Evolutionary conservation across 2,797 vertebrate genomes (phyloP).

Genomic region (Simalia tracyae): DNA sequence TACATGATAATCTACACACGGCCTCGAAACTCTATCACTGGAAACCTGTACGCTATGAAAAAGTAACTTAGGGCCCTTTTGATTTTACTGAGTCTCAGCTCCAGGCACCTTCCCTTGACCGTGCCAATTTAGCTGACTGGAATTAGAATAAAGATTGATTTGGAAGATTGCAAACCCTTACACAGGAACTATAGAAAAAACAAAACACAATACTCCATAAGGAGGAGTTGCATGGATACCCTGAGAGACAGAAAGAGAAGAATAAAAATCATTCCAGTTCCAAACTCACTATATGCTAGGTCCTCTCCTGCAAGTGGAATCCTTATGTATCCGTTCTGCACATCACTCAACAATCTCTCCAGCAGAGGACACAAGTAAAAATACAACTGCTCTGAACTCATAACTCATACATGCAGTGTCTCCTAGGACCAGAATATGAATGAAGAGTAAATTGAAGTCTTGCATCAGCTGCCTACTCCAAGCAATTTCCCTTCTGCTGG

Average conservation of each 20-base stretch:
- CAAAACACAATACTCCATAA: too few species aligned
- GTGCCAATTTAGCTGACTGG: not conserved
- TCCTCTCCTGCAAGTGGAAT: slow-evolving; percentile 57
- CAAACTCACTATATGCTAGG: slow-evolving; percentile 35
- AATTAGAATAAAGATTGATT: too few species aligned
- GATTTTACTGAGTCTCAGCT: too few species aligned
- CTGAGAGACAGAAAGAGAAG: not conserved
- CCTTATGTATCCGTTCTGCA: slow-evolving; percentile 53
- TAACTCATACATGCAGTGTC: slow-evolving; percentile 57
- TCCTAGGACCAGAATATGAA: slow-evolving; percentile 65
- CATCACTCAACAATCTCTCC: slow-evolving; percentile 58
- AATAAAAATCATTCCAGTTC: slow-evolving; percentile 37
- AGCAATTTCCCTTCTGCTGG: slow-evolving; percentile 66
- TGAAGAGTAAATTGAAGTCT: slow-evolving; percentile 58
- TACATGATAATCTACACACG: not conserved
- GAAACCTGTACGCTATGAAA: not conserved
- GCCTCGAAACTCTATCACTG: not conserved
- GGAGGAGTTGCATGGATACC: not conserved
- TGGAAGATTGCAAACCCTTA: too few species aligned
- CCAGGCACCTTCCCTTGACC: too few species aligned
- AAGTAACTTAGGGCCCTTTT: too few species aligned
- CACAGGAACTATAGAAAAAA: too few species aligned
- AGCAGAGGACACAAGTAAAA: slow-evolving; percentile 61
- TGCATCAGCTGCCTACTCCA: slow-evolving; percentile 67
- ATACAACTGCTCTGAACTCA: slow-evolving; percentile 51